phyloP scores from a whole-genome alignment of 2,797 vertebrate species.

The Sebastes baramenuke region DNA sequence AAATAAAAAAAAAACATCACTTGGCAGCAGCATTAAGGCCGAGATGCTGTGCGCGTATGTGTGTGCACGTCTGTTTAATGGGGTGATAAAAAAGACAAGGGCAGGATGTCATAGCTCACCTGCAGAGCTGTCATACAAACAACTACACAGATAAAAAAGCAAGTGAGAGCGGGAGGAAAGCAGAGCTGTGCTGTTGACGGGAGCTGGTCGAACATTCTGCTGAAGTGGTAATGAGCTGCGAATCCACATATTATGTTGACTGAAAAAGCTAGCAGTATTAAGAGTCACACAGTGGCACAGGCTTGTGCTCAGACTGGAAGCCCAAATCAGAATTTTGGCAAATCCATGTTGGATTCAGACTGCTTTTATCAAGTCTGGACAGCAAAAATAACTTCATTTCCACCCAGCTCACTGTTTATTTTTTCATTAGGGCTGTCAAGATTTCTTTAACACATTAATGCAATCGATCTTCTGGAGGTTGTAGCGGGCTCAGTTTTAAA shows the following conservation, averaged over 20 bases:
- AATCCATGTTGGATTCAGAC: not conserved
- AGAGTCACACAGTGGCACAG: not conserved
- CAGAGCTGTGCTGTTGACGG: not conserved
- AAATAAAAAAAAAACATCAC: not conserved
- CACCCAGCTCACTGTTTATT: not conserved
- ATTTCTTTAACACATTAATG: too few relatives aligned
- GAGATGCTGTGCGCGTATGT: not conserved
- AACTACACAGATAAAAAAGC: slow-evolving; percentile 15
- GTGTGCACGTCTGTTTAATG: slow-evolving; percentile 16
- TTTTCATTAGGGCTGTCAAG: not conserved
- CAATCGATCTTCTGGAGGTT: too few relatives aligned
- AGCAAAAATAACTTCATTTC: not conserved
- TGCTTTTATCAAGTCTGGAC: not conserved
- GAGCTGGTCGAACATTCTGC: not conserved
- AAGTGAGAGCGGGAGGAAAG: not conserved
- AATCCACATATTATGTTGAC: slow-evolving; percentile 33
- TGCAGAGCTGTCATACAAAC: slow-evolving; percentile 40
- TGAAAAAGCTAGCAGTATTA: slow-evolving; percentile 4
- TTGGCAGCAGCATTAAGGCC: not conserved
- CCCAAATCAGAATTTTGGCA: not conserved
- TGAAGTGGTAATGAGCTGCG: slow-evolving; percentile 28
- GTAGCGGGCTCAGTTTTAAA: too few relatives aligned
- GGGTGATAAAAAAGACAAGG: slow-evolving; percentile 24
- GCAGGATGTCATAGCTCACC: slow-evolving; percentile 24
- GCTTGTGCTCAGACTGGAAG: not conserved